These are phyloP conservation scores for Ochropleura leucogaster DNA, from an alignment of 2,888 invertebrate genomes.

Conservation along the genomic window DNA sequence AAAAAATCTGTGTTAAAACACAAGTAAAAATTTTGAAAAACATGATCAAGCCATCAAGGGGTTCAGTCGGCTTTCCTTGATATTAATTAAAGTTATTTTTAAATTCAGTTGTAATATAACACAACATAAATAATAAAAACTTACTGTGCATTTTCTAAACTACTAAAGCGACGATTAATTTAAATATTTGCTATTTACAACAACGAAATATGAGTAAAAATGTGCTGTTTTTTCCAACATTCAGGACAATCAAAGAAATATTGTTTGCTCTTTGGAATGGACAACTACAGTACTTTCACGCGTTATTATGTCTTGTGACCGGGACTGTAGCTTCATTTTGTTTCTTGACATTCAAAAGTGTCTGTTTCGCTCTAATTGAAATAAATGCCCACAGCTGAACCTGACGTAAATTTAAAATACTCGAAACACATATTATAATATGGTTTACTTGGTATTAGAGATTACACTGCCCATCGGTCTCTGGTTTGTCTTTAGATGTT, in stretches of 20 bases:
- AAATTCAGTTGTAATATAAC: background rate
- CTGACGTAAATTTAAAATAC: too few relatives aligned
- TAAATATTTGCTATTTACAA: constrained; percentile 21
- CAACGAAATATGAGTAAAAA: background rate
- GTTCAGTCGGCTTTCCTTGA: constrained; percentile 4
- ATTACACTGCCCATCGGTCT: too few relatives aligned
- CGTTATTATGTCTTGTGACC: too few relatives aligned
- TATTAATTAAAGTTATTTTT: constrained; percentile 7
- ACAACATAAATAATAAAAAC: background rate
- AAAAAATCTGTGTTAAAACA: constrained; percentile 23
- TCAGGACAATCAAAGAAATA: constrained; percentile 7
- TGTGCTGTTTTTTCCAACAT: background rate
- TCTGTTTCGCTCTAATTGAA: too few relatives aligned
- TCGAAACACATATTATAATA: too few relatives aligned
- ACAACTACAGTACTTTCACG: too few relatives aligned
- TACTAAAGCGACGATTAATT: constrained; percentile 17
- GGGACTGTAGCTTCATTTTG: too few relatives aligned
- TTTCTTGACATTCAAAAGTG: too few relatives aligned
- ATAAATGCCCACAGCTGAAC: too few relatives aligned
- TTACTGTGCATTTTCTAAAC: constrained; percentile 14
- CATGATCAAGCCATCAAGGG: constrained; percentile 19
- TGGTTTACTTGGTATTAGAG: too few relatives aligned
- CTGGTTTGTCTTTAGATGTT: too few relatives aligned
- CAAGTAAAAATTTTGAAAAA: constrained; percentile 26
- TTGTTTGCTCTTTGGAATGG: background rate